Base-by-base conservation (phyloP, 2,797 vertebrate species). In the Eospalax fontanierii region DNA sequence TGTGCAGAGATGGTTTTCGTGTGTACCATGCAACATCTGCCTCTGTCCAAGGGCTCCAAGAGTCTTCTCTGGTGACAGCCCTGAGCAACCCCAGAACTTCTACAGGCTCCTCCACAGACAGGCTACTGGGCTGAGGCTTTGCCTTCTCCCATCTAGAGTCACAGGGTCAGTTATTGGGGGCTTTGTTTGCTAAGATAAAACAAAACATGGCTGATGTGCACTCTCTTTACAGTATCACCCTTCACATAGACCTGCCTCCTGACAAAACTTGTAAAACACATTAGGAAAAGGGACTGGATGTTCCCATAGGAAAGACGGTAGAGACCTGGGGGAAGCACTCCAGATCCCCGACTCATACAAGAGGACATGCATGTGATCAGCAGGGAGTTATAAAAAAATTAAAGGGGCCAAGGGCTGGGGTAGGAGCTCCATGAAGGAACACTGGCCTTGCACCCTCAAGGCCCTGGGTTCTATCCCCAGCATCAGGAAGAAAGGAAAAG, bases 261-360 rank as follows among this genome's bases (percentile, higher is more conserved):
- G 57, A 22, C n/a, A 35, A 50, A 40, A 28, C 70, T 4, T 88
- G 28, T 63, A 38, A 59, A 50, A 59, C 61, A 89, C 30, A 12
- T 70, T 10, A 30, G 63, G 30, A 26, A 87, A 89, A 54, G 22
- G 35, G 40, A 22, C 70, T 15, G 79, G 28, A 8, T 66, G 35
- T 85, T 73, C 86, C 88, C 26, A 24, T 14, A 38, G 66, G 89
- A 35, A 82, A 40, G 87, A 65, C 16, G 59, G 71, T 4, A 79
- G 89, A 26, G 10, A 80, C 50, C 43, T 70, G 71, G 59, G 57
- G 70, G n/a, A 33, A 50, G 38, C n/a, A 22, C 91, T 91, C 87
- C 85, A 38, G 38, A 43, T 35, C 43, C 35, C 21, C 21, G 73
- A 68, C 85, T 85, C 78, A 61, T 6, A 43, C 80, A 8, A 63